A percentile compares a stretch with the other conserved stretches of the same genome.
Conservation (phyloP, 2,797 vertebrate species). For the Rhinatrema bivittatum region DNA sequence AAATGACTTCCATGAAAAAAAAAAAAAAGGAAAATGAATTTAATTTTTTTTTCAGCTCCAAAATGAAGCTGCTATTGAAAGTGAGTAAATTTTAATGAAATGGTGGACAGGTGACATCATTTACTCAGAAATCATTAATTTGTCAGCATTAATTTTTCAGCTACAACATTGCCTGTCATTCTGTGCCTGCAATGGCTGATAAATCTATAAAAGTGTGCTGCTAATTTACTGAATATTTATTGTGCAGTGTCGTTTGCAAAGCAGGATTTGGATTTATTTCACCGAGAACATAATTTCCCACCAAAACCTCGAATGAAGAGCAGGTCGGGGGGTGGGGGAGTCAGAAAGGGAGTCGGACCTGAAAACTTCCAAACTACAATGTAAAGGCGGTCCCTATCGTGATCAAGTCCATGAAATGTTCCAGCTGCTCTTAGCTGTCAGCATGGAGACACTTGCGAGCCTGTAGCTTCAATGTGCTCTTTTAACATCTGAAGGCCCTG, state of each 20-base stretch:
- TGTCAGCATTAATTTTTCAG: slow-evolving; percentile 99
- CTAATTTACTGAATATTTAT: slow-evolving; percentile 99
- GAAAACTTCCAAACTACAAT: slow-evolving; percentile 45
- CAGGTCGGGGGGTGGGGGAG: slow-evolving; percentile 32
- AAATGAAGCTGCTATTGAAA: slow-evolving; percentile 71
- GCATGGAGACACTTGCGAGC: too few species aligned
- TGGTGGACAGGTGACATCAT: slow-evolving; percentile 95
- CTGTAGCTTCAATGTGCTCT: too few species aligned
- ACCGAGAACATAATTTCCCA: slow-evolving; percentile 66
- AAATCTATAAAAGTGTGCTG: slow-evolving; percentile 92
- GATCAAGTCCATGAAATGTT: too few species aligned
- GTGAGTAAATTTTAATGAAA: slow-evolving; percentile 98
- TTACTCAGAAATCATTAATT: slow-evolving; percentile 99
- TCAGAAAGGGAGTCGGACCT: slow-evolving; percentile 8
- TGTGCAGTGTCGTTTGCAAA: slow-evolving; percentile 93
- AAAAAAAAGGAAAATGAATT: slow-evolving; percentile 58
- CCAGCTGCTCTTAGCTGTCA: too few species aligned
- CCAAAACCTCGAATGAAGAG: slow-evolving; percentile 51
- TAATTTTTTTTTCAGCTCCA: slow-evolving; percentile 64
- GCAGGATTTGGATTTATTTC: slow-evolving; percentile 83
- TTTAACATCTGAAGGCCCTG: too few species aligned
- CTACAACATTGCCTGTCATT: slow-evolving; percentile 89
- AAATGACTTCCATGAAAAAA: slow-evolving; percentile 16
- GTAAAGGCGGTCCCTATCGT: too few species aligned
- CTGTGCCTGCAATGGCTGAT: slow-evolving; percentile 96